Base-by-base conservation (phyloP, 2,113 vertebrate species). In the Pelecanoides urinatrix region DNA sequence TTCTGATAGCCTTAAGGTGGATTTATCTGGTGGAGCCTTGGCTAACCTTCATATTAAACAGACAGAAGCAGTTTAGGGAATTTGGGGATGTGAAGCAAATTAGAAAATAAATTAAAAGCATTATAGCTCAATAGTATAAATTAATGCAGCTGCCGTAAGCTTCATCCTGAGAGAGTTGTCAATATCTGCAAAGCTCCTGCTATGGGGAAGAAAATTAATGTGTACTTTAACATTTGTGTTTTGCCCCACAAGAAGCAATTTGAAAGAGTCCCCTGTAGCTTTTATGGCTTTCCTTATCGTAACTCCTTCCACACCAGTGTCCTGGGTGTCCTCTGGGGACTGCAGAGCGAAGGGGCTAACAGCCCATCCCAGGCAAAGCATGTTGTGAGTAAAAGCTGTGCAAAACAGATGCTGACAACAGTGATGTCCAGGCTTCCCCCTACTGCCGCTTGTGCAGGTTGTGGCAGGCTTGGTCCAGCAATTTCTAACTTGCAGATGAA, bases 81-180 rank as follows among this genome's bases (percentile, higher is more conserved):
- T 97, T 97, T 94, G 97, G 93, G 95, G 92, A 96, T 97, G 96
- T 87, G 96, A 95, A 96, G 94, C 87, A 97, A 97, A 97, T 97
- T 97, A 97, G 95, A 97, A 97, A 97, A 97, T 97, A 97, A 97
- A 97, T 97, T 97, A 97, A 97, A 96, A 96, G 95, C 95, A 97
- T 97, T 97, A 97, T 96, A 95, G 95, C 92, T 96, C 97, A 96
- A 95, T 97, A 94, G 87, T 96, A 97, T 92, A 96, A 97, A 97
- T 97, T 97, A 97, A 95, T 94, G 93, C 95, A 96, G 95, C 96
- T 94, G 95, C 87, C 8, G 14, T 96, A 96, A 95, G 92, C 95
- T 79, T 88, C 89, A 90, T 97, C 97, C 96, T 96, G 95, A 96
- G 97, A 97, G 97, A 97, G 94, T 93, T 97, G 95, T 97, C 96